These are phyloP conservation scores for Orgyia antiqua DNA, from an alignment of 2,888 invertebrate species.

Conservation along the genomic window DNA sequence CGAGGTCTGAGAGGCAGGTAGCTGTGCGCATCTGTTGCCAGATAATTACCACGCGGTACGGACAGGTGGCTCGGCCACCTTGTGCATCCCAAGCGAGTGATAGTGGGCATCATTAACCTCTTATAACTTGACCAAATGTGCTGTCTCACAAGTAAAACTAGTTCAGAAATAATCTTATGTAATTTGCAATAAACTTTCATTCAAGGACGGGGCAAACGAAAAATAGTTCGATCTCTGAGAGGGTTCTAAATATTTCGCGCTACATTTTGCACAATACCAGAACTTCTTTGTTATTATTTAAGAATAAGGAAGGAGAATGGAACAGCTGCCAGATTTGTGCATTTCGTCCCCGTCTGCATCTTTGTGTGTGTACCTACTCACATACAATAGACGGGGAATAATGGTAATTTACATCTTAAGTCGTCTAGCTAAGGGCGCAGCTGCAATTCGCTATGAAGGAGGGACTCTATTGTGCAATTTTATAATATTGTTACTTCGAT, in stretches of 20 bases:
- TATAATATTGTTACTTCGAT: slow-evolving; percentile 30
- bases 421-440: slow-evolving; percentile 69
- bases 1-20: slow-evolving; percentile 50
- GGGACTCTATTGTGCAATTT: slow-evolving; percentile 39
- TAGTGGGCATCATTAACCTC: slow-evolving; percentile 11
- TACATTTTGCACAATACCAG: slow-evolving; percentile 71
- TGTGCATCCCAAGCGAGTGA: slow-evolving; percentile 52
- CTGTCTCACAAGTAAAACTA: slow-evolving; percentile 6
- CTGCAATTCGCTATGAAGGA: slow-evolving; percentile 60
- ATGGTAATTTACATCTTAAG: slow-evolving; percentile 78
- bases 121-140: slow-evolving; percentile 11
- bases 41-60: slow-evolving; percentile 61
- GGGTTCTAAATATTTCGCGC: slow-evolving; percentile 49
- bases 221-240: slow-evolving; percentile 19
- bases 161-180: slow-evolving; percentile 7
- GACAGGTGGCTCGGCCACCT: slow-evolving; percentile 71
- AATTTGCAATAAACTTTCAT: slow-evolving; percentile 1
- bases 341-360: slow-evolving; percentile 72
- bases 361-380: slow-evolving; percentile 57
- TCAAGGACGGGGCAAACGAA: no score
- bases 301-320: slow-evolving; percentile 61
- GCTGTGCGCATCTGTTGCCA: slow-evolving; percentile 64
- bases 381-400: slow-evolving; percentile 63
- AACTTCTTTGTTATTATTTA: slow-evolving; percentile 57
- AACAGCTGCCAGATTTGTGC: slow-evolving; percentile 75